Conservation (phyloP, 2,113 vertebrate species). For the Canis aureus region DNA sequence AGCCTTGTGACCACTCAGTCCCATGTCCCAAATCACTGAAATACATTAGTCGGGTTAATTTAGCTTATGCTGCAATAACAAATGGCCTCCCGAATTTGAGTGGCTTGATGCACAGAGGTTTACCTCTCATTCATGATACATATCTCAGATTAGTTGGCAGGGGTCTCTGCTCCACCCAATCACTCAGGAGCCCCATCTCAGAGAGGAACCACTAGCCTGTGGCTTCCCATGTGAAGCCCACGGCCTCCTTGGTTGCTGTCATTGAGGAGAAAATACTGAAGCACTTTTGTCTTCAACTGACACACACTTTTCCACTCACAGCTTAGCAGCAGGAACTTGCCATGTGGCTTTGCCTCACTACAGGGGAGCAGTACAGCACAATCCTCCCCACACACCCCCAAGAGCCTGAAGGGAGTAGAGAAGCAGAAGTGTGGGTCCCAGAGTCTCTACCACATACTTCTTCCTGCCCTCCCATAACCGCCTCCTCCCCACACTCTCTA, state of each 20-base stretch:
- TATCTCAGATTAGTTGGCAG: neutral
- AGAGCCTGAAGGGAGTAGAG: rapidly evolving
- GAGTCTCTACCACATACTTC: no score
- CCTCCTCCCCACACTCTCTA: neutral
- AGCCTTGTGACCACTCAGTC: rapidly evolving
- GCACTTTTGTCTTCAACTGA: neutral
- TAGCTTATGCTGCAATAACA: neutral
- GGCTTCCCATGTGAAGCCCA: no score
- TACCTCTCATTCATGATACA: neutral
- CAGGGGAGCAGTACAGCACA: rapidly evolving
- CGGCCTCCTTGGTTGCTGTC: no score
- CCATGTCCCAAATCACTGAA: neutral
- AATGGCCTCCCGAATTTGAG: neutral
- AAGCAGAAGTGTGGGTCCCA: rapidly evolving
- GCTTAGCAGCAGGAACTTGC: rapidly evolving
- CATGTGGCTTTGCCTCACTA: neutral
- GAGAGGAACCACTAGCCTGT: neutral
- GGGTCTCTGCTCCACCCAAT: neutral
- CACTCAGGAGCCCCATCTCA: neutral
- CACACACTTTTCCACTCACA: neutral
- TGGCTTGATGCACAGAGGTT: no score
- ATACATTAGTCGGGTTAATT: neutral
- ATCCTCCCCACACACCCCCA: rapidly evolving
- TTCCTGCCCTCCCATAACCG: neutral
- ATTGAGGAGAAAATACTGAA: neutral